Conservation (phyloP, 2,113 vertebrate species). For the Spheniscus mendiculus region DNA sequence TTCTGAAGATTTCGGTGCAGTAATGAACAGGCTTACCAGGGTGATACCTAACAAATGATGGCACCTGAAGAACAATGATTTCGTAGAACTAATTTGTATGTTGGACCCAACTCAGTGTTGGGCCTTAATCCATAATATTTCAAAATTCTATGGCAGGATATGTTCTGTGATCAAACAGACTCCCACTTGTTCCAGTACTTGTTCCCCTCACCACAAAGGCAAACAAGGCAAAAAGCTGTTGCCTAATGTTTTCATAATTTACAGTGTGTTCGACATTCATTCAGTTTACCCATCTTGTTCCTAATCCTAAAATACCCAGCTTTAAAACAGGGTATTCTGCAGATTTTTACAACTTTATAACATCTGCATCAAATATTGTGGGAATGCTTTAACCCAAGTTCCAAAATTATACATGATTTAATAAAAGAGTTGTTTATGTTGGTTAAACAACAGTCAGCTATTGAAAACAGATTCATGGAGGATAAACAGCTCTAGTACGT, state of each 20-base stretch:
- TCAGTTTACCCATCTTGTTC: neutral
- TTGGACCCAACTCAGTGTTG: neutral
- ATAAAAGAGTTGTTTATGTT: conserved; percentile 46
- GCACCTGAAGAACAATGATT: neutral
- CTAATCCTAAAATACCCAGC: conserved; percentile 17
- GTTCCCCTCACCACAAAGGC: neutral
- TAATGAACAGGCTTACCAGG: neutral
- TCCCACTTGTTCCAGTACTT: neutral
- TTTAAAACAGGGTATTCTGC: conserved; percentile 13
- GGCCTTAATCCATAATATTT: neutral
- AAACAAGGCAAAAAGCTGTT: neutral
- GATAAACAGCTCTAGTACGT: conserved; percentile 5
- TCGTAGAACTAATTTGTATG: neutral
- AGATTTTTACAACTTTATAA: conserved; percentile 38
- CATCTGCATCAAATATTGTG: conserved; percentile 55
- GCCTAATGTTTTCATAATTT: neutral
- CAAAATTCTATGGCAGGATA: neutral
- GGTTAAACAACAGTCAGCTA: conserved; percentile 45
- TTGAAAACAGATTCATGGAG: conserved; percentile 49
- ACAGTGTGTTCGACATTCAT: neutral
- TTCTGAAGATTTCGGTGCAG: neutral
- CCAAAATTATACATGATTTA: conserved; percentile 54
- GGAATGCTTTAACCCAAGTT: conserved; percentile 28
- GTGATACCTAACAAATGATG: neutral
- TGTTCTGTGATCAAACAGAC: neutral